A percentile compares a stretch with the other conserved stretches of the same genome.
Evolutionary conservation across 1,140 invertebrate species (phyloP).

Genomic region (Ips typographus): DNA sequence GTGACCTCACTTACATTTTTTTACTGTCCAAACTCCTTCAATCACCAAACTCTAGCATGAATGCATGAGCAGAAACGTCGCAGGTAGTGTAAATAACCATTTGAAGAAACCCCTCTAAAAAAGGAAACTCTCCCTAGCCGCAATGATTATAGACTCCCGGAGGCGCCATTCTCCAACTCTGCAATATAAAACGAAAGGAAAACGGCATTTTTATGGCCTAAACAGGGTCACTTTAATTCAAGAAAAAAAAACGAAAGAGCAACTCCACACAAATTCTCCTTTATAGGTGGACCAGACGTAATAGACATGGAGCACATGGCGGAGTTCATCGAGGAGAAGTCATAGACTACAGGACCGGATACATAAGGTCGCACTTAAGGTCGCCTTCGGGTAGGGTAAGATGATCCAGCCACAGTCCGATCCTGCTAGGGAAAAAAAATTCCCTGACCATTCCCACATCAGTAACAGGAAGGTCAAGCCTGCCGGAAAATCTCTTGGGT

Average conservation of each 20-base stretch:
- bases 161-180: neutral
- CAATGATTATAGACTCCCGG: neutral
- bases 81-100: neutral
- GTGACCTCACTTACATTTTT: no score
- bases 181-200: no score
- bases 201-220: no score
- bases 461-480: conserved; percentile 19
- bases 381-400: conserved; percentile 83
- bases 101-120: neutral
- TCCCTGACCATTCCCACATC: conserved; percentile 20
- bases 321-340: conserved; percentile 61
- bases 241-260: neutral
- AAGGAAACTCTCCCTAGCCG: neutral
- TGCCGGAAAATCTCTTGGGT: conserved; percentile 26
- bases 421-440: conserved; percentile 20
- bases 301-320: conserved; percentile 62
- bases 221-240: neutral
- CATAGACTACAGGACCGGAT: conserved; percentile 83
- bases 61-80: neutral
- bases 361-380: conserved; percentile 84
- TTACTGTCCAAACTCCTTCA: neutral
- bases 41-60: neutral
- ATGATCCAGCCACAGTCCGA: conserved; percentile 59
- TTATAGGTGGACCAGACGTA: conserved; percentile 66
- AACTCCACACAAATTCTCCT: neutral